phyloP scores from a whole-genome alignment of 2,113 vertebrate genomes.

The Caracal caracal region DNA sequence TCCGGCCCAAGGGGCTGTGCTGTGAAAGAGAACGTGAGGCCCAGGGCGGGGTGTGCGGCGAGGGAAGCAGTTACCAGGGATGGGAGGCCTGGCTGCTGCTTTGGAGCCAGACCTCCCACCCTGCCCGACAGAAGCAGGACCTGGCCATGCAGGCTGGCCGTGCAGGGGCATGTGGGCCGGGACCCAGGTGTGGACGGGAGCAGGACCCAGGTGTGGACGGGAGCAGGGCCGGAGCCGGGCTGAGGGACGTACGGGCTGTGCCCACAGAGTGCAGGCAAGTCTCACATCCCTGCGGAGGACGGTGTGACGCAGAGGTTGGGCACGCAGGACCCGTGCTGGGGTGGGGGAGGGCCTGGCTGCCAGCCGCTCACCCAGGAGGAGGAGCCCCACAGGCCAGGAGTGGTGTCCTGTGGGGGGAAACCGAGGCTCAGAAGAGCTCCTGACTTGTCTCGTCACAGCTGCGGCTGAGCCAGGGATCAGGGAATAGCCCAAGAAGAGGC shows the following conservation, averaged over 20 bases:
- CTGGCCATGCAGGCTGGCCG: too few relatives aligned
- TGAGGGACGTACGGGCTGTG: accelerated
- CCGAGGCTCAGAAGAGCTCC: not conserved
- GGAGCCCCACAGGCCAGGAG: not conserved
- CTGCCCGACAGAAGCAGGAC: too few relatives aligned
- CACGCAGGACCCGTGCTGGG: accelerated
- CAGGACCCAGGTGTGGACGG: too few relatives aligned
- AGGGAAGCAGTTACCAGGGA: accelerated
- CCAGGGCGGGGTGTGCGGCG: accelerated
- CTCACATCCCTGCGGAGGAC: not conserved
- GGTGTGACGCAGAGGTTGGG: accelerated
- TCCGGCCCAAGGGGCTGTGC: not conserved
- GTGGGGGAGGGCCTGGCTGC: too few relatives aligned
- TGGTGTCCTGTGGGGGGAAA: accelerated
- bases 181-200: too few relatives aligned
- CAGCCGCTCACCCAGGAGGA: accelerated
- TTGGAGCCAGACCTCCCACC: too few relatives aligned
- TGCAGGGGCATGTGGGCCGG: too few relatives aligned
- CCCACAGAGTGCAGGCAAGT: accelerated
- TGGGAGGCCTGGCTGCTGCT: not conserved
- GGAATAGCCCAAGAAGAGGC: too few relatives aligned
- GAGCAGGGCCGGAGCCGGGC: too few relatives aligned
- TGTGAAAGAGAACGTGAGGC: too few relatives aligned
- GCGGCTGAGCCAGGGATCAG: too few relatives aligned
- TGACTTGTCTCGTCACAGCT: not conserved